These are phyloP conservation scores for Chionoecetes opilio DNA, from an alignment of 1,140 invertebrate genomes.

Conservation along the genomic window DNA sequence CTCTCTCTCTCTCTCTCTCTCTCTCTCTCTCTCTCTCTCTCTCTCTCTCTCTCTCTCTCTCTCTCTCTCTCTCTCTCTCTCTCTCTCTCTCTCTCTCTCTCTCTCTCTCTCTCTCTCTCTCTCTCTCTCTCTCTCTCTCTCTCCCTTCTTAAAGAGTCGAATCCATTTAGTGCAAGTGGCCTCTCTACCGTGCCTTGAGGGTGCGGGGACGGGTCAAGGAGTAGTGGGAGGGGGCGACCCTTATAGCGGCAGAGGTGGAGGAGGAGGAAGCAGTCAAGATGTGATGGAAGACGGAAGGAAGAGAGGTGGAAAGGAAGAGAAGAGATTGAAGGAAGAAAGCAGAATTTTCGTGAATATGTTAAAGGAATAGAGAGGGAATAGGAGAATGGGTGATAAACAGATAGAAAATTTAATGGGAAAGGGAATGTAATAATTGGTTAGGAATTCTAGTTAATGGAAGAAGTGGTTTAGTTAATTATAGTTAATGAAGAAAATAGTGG, in stretches of 20 bases:
- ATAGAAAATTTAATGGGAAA: not conserved
- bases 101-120: no score
- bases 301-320: not conserved
- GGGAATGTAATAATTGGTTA: not conserved
- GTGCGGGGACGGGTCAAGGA: no score
- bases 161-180: no score
- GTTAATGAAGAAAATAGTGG: not conserved
- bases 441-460: not conserved
- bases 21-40: no score
- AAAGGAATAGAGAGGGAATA: not conserved
- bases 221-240: not conserved
- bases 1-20: no score
- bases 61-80: no score
- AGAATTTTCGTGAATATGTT: not conserved
- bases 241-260: not conserved
- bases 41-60: no score
- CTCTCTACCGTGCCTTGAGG: no score
- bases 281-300: not conserved
- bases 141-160: no score
- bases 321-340: not conserved
- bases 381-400: not conserved
- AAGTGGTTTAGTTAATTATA: not conserved
- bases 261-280: not conserved
- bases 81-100: no score
- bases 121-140: no score